phyloP scores from a whole-genome alignment of 2,888 invertebrate genomes.

The Allygus modestus region DNA sequence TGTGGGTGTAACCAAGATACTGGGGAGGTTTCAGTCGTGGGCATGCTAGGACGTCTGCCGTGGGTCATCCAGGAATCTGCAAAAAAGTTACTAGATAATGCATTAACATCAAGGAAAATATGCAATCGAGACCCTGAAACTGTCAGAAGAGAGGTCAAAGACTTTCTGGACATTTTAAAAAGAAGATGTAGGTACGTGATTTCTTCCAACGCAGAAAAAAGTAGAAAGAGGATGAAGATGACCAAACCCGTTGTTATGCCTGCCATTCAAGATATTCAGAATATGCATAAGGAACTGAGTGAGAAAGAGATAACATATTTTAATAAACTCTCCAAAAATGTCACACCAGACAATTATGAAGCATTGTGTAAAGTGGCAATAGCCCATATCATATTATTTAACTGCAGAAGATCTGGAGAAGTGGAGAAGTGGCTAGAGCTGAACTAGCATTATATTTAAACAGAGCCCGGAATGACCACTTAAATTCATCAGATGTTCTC shows the following conservation, averaged over 20 bases:
- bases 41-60: background rate
- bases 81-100: background rate
- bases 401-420: background rate
- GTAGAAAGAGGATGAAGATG: constrained; percentile 1
- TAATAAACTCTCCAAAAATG: background rate
- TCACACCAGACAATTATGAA: background rate
- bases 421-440: background rate
- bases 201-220: background rate
- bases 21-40: too few species aligned
- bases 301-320: background rate
- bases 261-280: background rate
- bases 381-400: background rate
- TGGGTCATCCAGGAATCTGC: constrained; percentile 5
- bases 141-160: background rate
- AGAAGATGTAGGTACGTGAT: background rate
- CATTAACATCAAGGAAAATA: background rate
- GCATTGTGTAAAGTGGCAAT: background rate
- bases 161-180: background rate
- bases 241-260: background rate
- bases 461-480: background rate
- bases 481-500: background rate
- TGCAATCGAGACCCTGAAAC: background rate
- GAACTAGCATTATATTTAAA: background rate
- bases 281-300: background rate
- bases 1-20: too few species aligned